Evolutionary conservation across 2,797 vertebrate genomes (phyloP).

Genomic region (Sarcophilus harrisii): DNA sequence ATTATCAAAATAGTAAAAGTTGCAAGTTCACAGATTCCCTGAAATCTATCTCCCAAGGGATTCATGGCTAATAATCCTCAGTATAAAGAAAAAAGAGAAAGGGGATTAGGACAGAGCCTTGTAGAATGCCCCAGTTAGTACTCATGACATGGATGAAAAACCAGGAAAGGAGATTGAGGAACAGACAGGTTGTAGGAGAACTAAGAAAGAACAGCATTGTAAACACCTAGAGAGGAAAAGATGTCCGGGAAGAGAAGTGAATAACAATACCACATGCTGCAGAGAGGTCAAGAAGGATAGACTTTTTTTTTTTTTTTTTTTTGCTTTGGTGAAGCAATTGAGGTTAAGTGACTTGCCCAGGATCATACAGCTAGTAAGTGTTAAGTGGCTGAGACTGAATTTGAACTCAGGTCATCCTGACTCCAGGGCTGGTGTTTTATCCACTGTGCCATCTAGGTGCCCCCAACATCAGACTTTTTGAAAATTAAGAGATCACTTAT

Average conservation of each 20-base stretch:
- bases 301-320: neutral
- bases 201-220: neutral
- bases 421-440: too few relatives aligned
- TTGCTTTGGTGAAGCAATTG: too few relatives aligned
- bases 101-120: neutral
- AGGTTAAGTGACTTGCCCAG: too few relatives aligned
- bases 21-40: neutral
- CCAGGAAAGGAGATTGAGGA: neutral
- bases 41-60: neutral
- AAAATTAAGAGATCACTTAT: neutral
- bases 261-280: neutral
- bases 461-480: too few relatives aligned
- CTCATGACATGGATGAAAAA: neutral
- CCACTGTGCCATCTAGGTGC: too few relatives aligned
- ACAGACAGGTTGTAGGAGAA: neutral
- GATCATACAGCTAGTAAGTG: too few relatives aligned
- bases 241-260: neutral
- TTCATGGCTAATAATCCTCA: neutral
- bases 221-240: neutral
- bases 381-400: too few relatives aligned
- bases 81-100: neutral
- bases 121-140: neutral
- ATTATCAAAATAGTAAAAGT: neutral
- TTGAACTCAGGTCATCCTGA: too few relatives aligned
- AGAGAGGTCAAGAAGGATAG: neutral